Conservation (phyloP, 23 tunicate species). For the Ciona savignyi region DNA sequence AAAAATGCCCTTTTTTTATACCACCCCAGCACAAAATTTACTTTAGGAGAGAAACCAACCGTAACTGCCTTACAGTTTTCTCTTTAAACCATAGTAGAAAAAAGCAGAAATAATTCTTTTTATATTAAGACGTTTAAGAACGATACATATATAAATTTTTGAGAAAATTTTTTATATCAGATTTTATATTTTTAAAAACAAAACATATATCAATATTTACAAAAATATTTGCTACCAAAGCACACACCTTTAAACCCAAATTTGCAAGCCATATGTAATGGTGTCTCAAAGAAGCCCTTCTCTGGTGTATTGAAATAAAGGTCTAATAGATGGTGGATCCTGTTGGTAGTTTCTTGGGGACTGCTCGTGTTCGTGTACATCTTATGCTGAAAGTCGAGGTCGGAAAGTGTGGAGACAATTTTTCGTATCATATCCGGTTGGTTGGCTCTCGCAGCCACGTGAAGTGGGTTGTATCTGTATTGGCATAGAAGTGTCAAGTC, state of each 20-base stretch:
- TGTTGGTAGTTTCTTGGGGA: neutral
- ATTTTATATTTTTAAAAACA: no score
- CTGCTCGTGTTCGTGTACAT: constrained; percentile 22
- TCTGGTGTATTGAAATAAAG: constrained; percentile 79
- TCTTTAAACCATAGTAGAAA: no score
- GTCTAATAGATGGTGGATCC: constrained; percentile 55
- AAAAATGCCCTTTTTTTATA: no score
- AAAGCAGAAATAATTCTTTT: no score
- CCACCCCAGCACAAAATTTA: no score
- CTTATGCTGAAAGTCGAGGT: constrained; percentile 36
- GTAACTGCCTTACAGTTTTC: no score
- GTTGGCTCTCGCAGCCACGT: constrained; percentile 60
- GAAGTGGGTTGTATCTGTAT: constrained; percentile 82
- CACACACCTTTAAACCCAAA: constrained; percentile 44
- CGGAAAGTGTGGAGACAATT: constrained; percentile 25
- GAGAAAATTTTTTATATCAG: no score
- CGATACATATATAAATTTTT: no score
- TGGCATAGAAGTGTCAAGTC: neutral
- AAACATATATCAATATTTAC: no score
- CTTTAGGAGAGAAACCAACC: no score
- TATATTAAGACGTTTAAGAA: no score
- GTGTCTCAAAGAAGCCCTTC: constrained; percentile 61
- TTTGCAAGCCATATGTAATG: constrained; percentile 84
- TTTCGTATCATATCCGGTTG: constrained; percentile 35
- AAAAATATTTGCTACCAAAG: neutral